Evolutionary conservation across 2,888 invertebrate genomes (phyloP).

Genomic region (Creontiades dilutus): DNA sequence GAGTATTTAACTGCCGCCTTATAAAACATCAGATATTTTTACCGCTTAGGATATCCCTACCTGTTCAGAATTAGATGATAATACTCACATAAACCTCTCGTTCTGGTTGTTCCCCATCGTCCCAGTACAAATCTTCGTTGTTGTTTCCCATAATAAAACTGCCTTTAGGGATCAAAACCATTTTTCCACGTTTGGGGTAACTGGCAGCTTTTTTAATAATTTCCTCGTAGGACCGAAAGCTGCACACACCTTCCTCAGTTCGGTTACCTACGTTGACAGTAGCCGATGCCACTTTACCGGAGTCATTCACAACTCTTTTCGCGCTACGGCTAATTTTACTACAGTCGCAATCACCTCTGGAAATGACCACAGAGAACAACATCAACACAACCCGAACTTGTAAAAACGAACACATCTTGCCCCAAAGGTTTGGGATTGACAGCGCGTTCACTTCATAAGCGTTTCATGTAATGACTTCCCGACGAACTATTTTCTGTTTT

Average conservation of each 20-base stretch:
- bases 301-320: neutral
- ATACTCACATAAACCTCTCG: slow-evolving; percentile 53
- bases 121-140: slow-evolving; percentile 35
- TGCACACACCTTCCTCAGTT: slow-evolving; percentile 25
- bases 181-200: slow-evolving; percentile 40
- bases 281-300: neutral
- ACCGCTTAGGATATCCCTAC: too few species aligned
- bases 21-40: too few species aligned
- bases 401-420: neutral
- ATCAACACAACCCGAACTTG: neutral
- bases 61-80: neutral
- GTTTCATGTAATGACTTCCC: neutral
- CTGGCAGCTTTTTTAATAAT: slow-evolving; percentile 38
- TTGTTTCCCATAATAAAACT: slow-evolving; percentile 58
- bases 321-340: slow-evolving; percentile 2
- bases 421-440: neutral
- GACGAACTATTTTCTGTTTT: neutral
- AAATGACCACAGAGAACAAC: neutral
- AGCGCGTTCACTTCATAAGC: neutral
- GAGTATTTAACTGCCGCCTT: too few species aligned
- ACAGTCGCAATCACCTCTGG: slow-evolving; percentile 22
- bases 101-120: slow-evolving; percentile 63
- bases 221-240: neutral
- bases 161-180: slow-evolving; percentile 40
- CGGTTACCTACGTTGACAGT: neutral